Evolutionary conservation across 2,888 invertebrate genomes (phyloP), one percentile per base, ranked within the genome.

Genomic region (Sabatieria punctata): DNA sequence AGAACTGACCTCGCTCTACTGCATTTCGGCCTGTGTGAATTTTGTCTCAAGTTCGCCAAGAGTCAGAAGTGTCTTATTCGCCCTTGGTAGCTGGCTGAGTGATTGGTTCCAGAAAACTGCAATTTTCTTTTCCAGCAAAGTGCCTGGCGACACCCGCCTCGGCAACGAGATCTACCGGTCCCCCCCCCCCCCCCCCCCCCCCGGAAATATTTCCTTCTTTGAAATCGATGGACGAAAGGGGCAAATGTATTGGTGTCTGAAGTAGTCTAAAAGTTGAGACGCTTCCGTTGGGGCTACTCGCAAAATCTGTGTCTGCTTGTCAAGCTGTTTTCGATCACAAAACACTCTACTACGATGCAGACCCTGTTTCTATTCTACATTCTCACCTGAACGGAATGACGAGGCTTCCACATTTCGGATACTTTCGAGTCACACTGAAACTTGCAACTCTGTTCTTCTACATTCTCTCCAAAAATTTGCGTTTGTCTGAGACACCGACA

Each of bases 11-110:
- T 43, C 45, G 39, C 49, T 61, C 25, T 73, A 78, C 2, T 88
- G 88, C 68, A 89, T 97, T 58, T 97, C n/a, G n/a, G 88, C 68
- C 89, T 99, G 52, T 99, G 97, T 71, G 97, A 99, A 74, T 99
- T 89, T 68, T 97, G 97, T 70, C 74, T 97, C 44, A 95, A 95
- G 64, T 97, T 89, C 66, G 78, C 89, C 58, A 93, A 93, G 68
- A 89, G 91, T 73, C 76, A 81, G 68, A 93, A 88, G 67, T 91
- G 93, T 63, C 72, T 97, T 48, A 84, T 88, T 68, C 74, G 93
- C 58, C 97, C 69, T 70, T 88, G 70, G 80, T 80, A 65, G 74
- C 70, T 62, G n/a, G n/a, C n/a, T n/a, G n/a, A n/a, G n/a, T n/a
- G 41, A 22, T 57, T 35, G 18, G 18, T 41, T 40, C 11, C n/a